Percentiles rank a stretch among this genome's conserved stretches.
Evolutionary conservation across 2,113 vertebrate species (phyloP).

Genomic region (Ailuropoda melanoleuca): DNA sequence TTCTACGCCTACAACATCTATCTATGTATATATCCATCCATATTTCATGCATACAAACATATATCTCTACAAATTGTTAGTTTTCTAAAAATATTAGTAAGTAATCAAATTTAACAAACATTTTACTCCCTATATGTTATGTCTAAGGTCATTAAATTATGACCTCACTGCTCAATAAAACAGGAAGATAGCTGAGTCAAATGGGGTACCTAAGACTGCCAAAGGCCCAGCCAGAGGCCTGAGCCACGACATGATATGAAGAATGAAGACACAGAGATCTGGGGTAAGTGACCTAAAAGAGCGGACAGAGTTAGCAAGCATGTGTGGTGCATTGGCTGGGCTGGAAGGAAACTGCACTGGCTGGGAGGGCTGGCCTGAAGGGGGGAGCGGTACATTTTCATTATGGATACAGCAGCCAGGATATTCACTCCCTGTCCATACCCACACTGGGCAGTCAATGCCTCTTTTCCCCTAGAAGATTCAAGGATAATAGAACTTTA

Average conservation of each 20-base stretch:
- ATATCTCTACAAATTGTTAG: neutral
- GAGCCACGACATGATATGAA: neutral
- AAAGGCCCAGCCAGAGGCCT: neutral
- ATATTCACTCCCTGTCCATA: neutral
- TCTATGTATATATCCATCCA: neutral
- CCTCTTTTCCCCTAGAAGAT: neutral
- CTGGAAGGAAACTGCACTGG: neutral
- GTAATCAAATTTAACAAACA: neutral
- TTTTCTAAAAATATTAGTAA: slow-evolving; percentile 15
- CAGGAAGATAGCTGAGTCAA: neutral
- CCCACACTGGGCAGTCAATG: neutral
- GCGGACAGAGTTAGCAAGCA: neutral
- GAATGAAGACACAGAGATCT: neutral
- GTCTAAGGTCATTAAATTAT: neutral
- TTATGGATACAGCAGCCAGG: neutral
- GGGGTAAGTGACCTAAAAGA: neutral
- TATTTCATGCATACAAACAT: neutral
- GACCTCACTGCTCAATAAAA: slow-evolving; percentile 1
- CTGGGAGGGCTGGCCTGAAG: neutral
- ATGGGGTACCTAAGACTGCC: neutral
- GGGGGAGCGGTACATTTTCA: neutral
- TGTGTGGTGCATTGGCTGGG: neutral
- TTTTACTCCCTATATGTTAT: neutral
- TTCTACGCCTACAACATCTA: neutral
- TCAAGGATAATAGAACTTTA: neutral